Percentiles rank a stretch among this genome's conserved stretches.
Conservation (phyloP, 2,888 invertebrate species). For the Eilema depressum region DNA sequence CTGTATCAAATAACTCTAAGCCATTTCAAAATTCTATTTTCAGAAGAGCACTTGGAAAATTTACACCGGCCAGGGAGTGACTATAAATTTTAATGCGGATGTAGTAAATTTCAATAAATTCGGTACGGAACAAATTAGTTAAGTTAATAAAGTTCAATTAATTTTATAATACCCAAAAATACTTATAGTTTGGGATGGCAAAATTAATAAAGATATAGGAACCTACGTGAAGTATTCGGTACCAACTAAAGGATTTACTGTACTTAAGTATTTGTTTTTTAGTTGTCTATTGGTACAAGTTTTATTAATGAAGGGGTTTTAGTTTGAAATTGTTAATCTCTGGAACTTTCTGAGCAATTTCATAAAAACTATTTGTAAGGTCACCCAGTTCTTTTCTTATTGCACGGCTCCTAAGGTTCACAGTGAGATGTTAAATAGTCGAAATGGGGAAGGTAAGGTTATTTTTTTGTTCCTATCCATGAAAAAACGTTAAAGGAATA, state of each 20-base stretch:
- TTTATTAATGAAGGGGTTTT: too few species aligned
- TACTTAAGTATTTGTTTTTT: not conserved
- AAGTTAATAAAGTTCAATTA: slow-evolving; percentile 1
- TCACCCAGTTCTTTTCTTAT: too few species aligned
- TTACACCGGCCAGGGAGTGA: not conserved
- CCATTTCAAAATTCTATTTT: not conserved
- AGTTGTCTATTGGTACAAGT: not conserved
- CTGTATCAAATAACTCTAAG: not conserved
- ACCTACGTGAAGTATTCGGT: not conserved
- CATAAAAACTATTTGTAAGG: too few species aligned
- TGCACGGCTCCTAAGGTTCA: too few species aligned
- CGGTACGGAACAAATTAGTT: not conserved
- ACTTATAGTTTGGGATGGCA: not conserved
- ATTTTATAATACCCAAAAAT: not conserved
- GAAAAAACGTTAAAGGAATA: too few species aligned
- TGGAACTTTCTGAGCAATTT: too few species aligned
- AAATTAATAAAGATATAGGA: not conserved
- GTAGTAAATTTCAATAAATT: not conserved
- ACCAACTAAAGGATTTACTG: not conserved
- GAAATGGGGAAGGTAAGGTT: too few species aligned
- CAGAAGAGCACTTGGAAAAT: not conserved
- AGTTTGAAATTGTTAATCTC: too few species aligned
- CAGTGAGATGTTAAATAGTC: too few species aligned
- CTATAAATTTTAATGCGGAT: slow-evolving; percentile 2
- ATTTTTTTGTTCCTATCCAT: too few species aligned